Evolutionary conservation across 2,888 invertebrate genomes (phyloP).

Genomic region (Craniophora ligustri): DNA sequence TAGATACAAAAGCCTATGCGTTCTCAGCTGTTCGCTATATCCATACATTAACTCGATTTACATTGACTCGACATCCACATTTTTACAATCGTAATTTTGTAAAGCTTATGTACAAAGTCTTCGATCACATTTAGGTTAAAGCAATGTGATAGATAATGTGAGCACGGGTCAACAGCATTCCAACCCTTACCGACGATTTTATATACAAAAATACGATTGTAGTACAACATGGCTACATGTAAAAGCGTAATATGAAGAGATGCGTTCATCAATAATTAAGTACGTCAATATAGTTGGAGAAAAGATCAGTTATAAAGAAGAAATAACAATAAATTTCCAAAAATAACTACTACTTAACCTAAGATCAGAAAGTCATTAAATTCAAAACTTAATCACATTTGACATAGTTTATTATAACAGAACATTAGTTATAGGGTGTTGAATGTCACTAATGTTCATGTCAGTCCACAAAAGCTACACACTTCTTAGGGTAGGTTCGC

Average conservation of each 20-base stretch:
- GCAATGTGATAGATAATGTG: conserved; percentile 18
- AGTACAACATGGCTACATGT: conserved; percentile 29
- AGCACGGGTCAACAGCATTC: conserved; percentile 9
- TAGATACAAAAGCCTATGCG: conserved; percentile 59
- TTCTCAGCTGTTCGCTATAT: conserved; percentile 49
- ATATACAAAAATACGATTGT: conserved; percentile 48
- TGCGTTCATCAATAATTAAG: conserved; percentile 43
- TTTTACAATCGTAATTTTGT: conserved; percentile 43
- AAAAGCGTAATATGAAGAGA: conserved; percentile 34
- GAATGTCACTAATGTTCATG: conserved; percentile 13
- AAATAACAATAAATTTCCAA: conserved; percentile 45
- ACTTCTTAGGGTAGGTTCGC: not conserved
- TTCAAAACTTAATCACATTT: conserved; percentile 41
- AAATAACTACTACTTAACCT: conserved; percentile 54
- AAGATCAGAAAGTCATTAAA: conserved; percentile 46
- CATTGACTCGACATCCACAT: conserved; percentile 52
- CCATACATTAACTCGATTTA: conserved; percentile 55
- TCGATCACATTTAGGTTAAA: conserved; percentile 18
- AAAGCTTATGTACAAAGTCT: conserved; percentile 42
- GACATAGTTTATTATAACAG: conserved; percentile 19
- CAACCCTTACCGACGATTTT: conserved; percentile 12
- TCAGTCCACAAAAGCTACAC: not conserved
- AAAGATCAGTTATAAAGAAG: conserved; percentile 18
- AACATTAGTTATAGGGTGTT: conserved; percentile 17
- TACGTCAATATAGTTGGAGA: conserved; percentile 43